Conservation (phyloP, 2,797 vertebrate genomes). For the Acestrorhynchus altus region DNA sequence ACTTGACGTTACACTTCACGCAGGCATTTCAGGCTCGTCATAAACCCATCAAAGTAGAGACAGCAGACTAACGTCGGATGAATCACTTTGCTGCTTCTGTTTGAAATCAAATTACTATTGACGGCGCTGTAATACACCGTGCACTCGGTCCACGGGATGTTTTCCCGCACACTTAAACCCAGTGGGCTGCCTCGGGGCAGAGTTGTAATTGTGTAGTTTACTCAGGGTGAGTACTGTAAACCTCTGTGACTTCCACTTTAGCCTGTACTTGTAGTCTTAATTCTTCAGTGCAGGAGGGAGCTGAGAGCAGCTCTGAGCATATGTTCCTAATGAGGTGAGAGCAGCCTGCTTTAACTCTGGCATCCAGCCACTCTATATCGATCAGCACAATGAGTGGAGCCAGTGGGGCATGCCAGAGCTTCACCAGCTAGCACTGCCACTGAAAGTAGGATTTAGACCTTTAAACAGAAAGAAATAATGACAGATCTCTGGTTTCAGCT, state of each 20-base stretch:
- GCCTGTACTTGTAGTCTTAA: constrained; percentile 1
- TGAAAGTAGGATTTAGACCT: neutral
- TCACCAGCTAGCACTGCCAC: neutral
- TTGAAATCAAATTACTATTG: neutral
- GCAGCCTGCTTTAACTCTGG: constrained; percentile 18
- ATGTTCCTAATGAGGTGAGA: constrained; percentile 4
- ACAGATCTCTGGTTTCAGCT: neutral
- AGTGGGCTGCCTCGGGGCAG: neutral
- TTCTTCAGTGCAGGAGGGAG: neutral
- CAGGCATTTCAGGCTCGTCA: neutral
- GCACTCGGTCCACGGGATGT: neutral
- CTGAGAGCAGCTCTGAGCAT: neutral
- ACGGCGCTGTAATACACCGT: neutral
- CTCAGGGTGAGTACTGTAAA: neutral
- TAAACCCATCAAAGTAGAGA: neutral
- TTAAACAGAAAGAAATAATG: neutral
- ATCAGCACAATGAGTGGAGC: neutral
- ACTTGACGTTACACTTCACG: neutral
- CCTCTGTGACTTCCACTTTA: neutral
- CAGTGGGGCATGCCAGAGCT: neutral
- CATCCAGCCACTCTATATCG: constrained; percentile 19
- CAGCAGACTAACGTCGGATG: neutral
- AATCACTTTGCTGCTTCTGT: neutral
- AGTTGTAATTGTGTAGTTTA: neutral
- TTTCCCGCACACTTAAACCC: neutral